These are phyloP conservation scores for Mythimna pallens DNA, from an alignment of 2,888 invertebrate species.

Conservation along the genomic window DNA sequence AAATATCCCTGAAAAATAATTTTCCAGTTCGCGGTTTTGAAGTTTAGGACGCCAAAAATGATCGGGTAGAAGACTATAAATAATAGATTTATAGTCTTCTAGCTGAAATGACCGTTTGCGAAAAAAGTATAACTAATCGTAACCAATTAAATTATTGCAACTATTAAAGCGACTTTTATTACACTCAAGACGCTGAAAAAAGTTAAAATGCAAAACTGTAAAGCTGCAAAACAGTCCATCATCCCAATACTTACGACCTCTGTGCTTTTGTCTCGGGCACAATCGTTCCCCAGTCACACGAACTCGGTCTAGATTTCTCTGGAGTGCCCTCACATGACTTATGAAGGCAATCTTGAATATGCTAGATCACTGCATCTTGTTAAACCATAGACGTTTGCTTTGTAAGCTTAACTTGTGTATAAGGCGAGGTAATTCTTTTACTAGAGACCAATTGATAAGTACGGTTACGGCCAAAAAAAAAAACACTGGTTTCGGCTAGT, in stretches of 20 bases:
- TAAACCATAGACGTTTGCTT: constrained; percentile 27
- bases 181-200: not conserved
- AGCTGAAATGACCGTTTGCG: too few relatives aligned
- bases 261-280: constrained; percentile 33
- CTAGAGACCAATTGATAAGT: not conserved
- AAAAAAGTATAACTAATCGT: too few relatives aligned
- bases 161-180: not conserved
- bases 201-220: not conserved
- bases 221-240: constrained; percentile 19
- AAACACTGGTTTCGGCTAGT: too few relatives aligned
- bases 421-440: not conserved
- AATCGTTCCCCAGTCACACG: constrained; percentile 41
- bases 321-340: constrained; percentile 47
- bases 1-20: too few relatives aligned
- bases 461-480: too few relatives aligned
- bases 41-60: too few relatives aligned
- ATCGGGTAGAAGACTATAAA: too few relatives aligned
- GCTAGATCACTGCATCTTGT: constrained; percentile 52
- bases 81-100: too few relatives aligned
- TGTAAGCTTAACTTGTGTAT: constrained; percentile 15
- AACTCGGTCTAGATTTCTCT: constrained; percentile 50
- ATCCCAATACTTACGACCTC: constrained; percentile 32
- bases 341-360: constrained; percentile 58
- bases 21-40: too few relatives aligned
- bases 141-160: too few relatives aligned